A percentile compares a stretch with the other conserved stretches of the same genome.
These are phyloP conservation scores for Metallyticus violacea DNA, from an alignment of 2,888 invertebrate species.

Conservation along the genomic window DNA sequence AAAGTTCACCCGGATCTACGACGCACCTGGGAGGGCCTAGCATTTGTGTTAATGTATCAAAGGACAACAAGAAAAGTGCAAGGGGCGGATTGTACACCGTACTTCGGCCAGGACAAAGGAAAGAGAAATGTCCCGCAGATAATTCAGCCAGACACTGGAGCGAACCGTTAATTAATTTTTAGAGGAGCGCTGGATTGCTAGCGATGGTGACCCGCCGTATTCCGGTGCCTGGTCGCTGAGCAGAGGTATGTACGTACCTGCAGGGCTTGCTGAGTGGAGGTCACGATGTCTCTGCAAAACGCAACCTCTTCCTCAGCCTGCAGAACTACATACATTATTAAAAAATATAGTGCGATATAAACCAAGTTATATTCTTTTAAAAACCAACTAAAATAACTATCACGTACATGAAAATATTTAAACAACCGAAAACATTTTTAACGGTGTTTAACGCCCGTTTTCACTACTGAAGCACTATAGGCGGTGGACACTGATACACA, in stretches of 20 bases:
- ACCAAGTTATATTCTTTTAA: no score
- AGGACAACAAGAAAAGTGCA: neutral
- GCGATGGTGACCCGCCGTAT: no score
- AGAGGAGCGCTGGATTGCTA: neutral
- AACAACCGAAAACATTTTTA: no score
- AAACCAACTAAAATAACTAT: no score
- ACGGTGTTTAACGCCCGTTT: no score
- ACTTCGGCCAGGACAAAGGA: neutral
- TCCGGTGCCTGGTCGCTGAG: neutral
- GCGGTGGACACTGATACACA: no score
- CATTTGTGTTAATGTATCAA: neutral
- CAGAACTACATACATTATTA: no score
- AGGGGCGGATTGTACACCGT: neutral
- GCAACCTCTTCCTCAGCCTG: neutral
- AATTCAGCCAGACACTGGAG: neutral
- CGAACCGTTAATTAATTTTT: neutral
- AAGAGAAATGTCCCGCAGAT: neutral
- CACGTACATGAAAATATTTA: no score
- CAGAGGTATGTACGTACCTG: neutral
- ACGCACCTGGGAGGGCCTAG: neutral
- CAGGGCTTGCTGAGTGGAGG: neutral
- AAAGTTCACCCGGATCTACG: neutral
- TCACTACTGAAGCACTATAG: no score
- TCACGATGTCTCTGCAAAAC: neutral
- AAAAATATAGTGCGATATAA: no score